Evolutionary conservation across 1,140 invertebrate species (phyloP).

Genomic region (Drosophila tristis): DNA sequence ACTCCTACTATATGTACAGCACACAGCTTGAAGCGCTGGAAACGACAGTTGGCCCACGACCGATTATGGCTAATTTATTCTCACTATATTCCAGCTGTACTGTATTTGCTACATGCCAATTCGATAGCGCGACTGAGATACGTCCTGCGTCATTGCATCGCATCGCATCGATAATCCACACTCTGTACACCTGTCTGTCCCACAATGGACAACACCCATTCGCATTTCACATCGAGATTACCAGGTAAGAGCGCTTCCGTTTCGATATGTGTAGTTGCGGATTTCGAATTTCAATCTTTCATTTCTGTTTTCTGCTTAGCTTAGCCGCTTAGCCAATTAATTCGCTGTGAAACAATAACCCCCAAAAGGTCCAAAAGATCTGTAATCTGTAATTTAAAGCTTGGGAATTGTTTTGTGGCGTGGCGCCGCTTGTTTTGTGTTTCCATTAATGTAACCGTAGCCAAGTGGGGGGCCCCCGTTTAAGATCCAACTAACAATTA

Average conservation of each 20-base stretch:
- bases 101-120: slow-evolving; percentile 51
- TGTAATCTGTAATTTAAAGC: slow-evolving; percentile 20
- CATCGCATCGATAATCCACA: slow-evolving; percentile 24
- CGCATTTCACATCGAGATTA: slow-evolving; percentile 68
- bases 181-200: slow-evolving; percentile 10
- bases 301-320: slow-evolving; percentile 37
- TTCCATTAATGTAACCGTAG: slow-evolving; percentile 42
- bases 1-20: slow-evolving; percentile 16
- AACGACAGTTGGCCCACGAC: slow-evolving; percentile 1
- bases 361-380: neutral
- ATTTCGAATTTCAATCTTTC: slow-evolving; percentile 42
- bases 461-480: slow-evolving; percentile 26
- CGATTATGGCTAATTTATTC: slow-evolving; percentile 69
- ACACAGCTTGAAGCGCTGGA: neutral
- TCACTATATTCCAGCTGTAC: slow-evolving; percentile 53
- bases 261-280: slow-evolving; percentile 19
- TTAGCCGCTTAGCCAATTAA: slow-evolving; percentile 19
- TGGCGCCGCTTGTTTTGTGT: slow-evolving; percentile 39
- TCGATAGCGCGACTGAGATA: slow-evolving; percentile 40
- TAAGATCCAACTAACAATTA: slow-evolving; percentile 47
- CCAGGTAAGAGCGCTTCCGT: slow-evolving; percentile 62
- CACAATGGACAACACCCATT: slow-evolving; percentile 70
- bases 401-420: slow-evolving; percentile 36
- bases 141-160: slow-evolving; percentile 47
- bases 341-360: slow-evolving; percentile 23